A percentile compares a stretch with the other conserved stretches of the same genome.
Conservation (phyloP, 2,797 vertebrate species). For the Glyptemys insculpta region DNA sequence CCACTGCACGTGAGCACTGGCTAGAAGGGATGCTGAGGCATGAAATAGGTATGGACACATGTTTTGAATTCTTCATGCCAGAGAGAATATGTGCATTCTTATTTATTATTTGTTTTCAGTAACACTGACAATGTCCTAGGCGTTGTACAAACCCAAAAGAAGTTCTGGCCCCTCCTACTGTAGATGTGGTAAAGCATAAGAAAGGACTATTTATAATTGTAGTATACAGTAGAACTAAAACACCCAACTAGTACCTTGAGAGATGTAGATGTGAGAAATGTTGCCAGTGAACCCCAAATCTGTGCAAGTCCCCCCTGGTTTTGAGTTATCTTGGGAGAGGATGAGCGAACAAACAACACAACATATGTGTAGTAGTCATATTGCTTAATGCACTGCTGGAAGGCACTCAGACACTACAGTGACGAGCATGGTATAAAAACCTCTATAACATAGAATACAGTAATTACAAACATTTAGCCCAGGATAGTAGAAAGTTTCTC, state of each 20-base stretch:
- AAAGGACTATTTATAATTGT: neutral
- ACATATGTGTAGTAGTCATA: neutral
- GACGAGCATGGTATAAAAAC: neutral
- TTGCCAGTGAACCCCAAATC: neutral
- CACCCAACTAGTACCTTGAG: neutral
- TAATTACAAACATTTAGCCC: neutral
- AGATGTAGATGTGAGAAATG: neutral
- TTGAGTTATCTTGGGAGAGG: neutral
- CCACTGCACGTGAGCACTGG: slow-evolving; percentile 93
- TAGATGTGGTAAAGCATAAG: neutral
- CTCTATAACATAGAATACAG: neutral
- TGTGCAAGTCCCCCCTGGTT: neutral
- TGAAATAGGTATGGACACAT: slow-evolving; percentile 87
- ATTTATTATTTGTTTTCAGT: neutral
- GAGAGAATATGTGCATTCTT: slow-evolving; percentile 38
- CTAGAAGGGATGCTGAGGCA: slow-evolving; percentile 96
- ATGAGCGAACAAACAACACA: neutral
- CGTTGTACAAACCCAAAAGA: neutral
- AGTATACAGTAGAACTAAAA: neutral
- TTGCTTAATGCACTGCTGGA: neutral
- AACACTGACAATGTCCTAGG: neutral
- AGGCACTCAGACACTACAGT: neutral
- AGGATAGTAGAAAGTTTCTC: neutral
- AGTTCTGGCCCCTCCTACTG: neutral
- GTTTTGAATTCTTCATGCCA: neutral